These are phyloP conservation scores for Eumaeus atala DNA, from an alignment of 1,140 invertebrate species.

Conservation along the genomic window DNA sequence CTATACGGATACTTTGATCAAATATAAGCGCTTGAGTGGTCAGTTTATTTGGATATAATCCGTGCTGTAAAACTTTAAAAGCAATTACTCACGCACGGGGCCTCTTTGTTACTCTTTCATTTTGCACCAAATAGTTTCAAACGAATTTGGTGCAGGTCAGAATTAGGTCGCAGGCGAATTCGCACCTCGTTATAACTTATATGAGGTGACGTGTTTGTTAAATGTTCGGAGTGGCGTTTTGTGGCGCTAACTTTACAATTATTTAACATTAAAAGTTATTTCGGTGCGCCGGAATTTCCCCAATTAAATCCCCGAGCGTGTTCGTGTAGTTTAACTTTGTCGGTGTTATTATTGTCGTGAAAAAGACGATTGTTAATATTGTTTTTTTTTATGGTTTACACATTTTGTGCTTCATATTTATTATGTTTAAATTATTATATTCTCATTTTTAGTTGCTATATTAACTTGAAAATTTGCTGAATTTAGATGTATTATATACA, in stretches of 20 bases:
- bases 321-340: not conserved
- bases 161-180: not conserved
- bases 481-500: too few relatives aligned
- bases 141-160: constrained; percentile 5
- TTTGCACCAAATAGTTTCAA: not conserved
- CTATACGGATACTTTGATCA: too few relatives aligned
- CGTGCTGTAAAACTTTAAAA: not conserved
- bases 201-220: constrained; percentile 5
- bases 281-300: not conserved
- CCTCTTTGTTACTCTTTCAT: not conserved
- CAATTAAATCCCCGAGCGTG: constrained; percentile 6
- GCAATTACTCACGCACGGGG: constrained; percentile 1
- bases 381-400: too few relatives aligned
- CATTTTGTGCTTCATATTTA: too few relatives aligned
- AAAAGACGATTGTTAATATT: too few relatives aligned
- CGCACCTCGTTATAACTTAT: constrained; percentile 7
- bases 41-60: too few relatives aligned
- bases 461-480: too few relatives aligned
- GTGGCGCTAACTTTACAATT: constrained; percentile 8
- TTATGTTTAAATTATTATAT: too few relatives aligned
- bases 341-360: too few relatives aligned
- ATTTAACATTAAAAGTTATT: constrained; percentile 11
- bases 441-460: too few relatives aligned
- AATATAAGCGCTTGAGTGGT: too few relatives aligned
- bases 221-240: constrained; percentile 9